A percentile compares a stretch with the other conserved stretches of the same genome.
phyloP scores from a whole-genome alignment of 1,140 invertebrate genomes.

The Pogonus chalceus region DNA sequence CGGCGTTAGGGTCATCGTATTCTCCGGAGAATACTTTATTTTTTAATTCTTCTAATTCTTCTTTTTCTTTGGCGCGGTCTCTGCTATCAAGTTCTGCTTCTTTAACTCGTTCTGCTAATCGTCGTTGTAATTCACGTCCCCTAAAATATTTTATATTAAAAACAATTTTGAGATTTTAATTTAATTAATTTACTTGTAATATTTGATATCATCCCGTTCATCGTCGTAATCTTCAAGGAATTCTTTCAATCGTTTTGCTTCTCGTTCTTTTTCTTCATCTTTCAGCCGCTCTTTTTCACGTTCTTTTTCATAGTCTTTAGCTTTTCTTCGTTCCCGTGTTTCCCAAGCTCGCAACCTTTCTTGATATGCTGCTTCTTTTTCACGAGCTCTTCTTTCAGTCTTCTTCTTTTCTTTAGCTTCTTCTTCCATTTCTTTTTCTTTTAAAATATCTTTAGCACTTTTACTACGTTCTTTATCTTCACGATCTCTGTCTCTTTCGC shows the following conservation, averaged over 20 bases:
- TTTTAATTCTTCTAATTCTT: slow-evolving; percentile 85
- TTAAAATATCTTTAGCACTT: slow-evolving; percentile 48
- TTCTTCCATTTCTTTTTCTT: slow-evolving; percentile 83
- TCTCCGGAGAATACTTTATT: slow-evolving; percentile 71
- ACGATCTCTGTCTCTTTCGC: slow-evolving; percentile 37
- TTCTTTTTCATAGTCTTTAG: slow-evolving; percentile 88
- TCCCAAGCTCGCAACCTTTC: slow-evolving; percentile 82
- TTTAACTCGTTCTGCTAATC: slow-evolving; percentile 81
- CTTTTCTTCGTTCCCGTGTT: slow-evolving; percentile 80
- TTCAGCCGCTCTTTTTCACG: slow-evolving; percentile 71
- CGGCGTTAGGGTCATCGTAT: slow-evolving; percentile 69
- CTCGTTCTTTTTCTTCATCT: slow-evolving; percentile 74
- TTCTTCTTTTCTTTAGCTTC: slow-evolving; percentile 84
- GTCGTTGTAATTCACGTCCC: slow-evolving; percentile 76
- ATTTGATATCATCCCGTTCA: slow-evolving; percentile 91
- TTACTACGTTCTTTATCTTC: slow-evolving; percentile 39
- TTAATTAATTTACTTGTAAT: slow-evolving; percentile 66
- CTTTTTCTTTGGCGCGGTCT: slow-evolving; percentile 81
- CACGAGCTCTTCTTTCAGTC: slow-evolving; percentile 77
- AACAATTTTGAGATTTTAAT: too few species aligned
- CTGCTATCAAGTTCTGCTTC: slow-evolving; percentile 85
- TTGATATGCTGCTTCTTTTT: slow-evolving; percentile 91
- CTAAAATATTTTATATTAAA: slow-evolving; percentile 32
- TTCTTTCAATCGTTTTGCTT: slow-evolving; percentile 90
- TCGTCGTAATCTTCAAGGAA: slow-evolving; percentile 99